These are phyloP conservation scores for Drosophila ambigua DNA, from an alignment of 1,140 invertebrate genomes.

Conservation along the genomic window DNA sequence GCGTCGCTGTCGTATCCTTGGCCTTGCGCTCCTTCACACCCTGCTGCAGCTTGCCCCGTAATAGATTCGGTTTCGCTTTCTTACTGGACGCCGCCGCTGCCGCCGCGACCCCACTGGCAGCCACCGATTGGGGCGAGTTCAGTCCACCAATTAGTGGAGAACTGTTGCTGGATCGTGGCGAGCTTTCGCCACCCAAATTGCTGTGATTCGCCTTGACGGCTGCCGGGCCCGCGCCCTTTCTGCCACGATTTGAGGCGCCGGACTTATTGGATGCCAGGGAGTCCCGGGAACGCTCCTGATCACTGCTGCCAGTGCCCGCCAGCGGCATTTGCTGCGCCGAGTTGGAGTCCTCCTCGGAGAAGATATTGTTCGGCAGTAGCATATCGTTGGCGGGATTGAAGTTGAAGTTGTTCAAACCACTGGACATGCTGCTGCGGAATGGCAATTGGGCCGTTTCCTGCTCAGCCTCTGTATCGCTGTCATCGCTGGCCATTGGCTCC, in stretches of 20 bases:
- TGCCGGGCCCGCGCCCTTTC: conserved; percentile 43
- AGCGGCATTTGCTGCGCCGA: conserved; percentile 74
- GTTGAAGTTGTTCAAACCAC: conserved; percentile 66
- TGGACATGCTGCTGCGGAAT: conserved; percentile 51
- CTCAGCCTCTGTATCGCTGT: conserved; percentile 84
- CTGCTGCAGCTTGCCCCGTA: conserved; percentile 78
- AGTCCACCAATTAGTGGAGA: conserved; percentile 52
- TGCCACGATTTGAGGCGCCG: conserved; percentile 59
- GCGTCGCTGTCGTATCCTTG: conserved; percentile 54
- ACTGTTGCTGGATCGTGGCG: conserved; percentile 63
- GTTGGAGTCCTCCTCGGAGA: conserved; percentile 85
- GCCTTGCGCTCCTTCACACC: conserved; percentile 81
- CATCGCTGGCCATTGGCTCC: conserved; percentile 91
- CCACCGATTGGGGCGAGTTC: conserved; percentile 31
- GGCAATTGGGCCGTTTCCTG: conserved; percentile 72
- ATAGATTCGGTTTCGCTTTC: conserved; percentile 74
- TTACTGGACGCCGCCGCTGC: conserved; percentile 34
- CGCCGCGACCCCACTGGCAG: background rate
- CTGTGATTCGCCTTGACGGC: conserved; percentile 49
- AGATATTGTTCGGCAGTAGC: conserved; percentile 86
- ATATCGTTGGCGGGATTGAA: conserved; percentile 84
- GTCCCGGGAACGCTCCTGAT: conserved; percentile 82
- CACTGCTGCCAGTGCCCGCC: conserved; percentile 84
- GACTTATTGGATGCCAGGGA: conserved; percentile 79
- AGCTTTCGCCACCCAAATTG: conserved; percentile 47